Base-by-base conservation (phyloP, 1,140 invertebrate genomes). In the Drosophila malerkotliana region DNA sequence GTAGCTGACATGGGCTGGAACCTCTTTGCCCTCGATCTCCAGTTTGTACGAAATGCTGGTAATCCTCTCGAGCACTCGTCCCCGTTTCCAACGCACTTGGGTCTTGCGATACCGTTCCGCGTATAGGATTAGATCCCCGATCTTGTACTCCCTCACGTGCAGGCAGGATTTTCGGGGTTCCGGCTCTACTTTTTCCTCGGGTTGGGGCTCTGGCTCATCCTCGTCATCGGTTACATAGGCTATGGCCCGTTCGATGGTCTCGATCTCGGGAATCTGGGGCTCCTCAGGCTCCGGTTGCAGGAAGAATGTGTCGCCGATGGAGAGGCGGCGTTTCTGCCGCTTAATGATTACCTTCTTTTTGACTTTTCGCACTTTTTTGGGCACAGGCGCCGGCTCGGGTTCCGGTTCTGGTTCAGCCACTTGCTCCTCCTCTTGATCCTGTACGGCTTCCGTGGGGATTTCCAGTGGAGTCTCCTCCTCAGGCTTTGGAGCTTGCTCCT, bases 271-370 rank as follows among this genome's bases (percentile, higher is more conserved):
- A 26, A 79, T 51, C 8, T 66, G 44, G 0, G 82, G 76, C 37
- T 91, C 87, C 66, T 91, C 78, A 7, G 66, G 66, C 9, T 85
- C 83, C 4, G 73, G 68, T 34, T 78, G 77, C 56, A 78, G 75
- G 37, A 87, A 85, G 61, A 91, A 91, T 18, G 77, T 81, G 44
- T 91, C 90, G 39, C 89, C 60, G 12, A 90, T 74, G 45, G 90
- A 91, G 24, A 91, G 80, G 32, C 75, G 72, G 0, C 90, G 88
- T 30, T 91, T 79, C 41, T 91, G 77, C 2, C 90, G 63, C 47
- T 91, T 91, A 14, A 91, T 91, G 12, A 91, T 90, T 12, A 91
- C 90, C 58, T 91, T 91, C 63, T 91, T 88, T 58, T 90, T 91
- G 24, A 90, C 71, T 47, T 91, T 89, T 1, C 88, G 76, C 26